Base-by-base conservation (phyloP, 2,888 invertebrate genomes). In the Myopa testacea region DNA sequence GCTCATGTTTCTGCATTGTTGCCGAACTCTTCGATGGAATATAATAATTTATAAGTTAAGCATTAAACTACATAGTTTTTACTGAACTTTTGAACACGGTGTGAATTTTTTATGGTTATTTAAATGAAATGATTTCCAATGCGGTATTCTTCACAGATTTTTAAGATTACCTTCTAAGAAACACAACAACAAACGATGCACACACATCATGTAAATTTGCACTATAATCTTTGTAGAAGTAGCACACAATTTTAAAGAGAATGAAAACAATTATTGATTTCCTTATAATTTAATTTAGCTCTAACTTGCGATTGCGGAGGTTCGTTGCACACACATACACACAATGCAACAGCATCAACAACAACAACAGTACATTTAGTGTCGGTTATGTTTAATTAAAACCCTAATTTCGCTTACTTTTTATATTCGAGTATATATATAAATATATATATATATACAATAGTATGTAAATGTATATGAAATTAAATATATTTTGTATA, bases 401-500 rank as follows among this genome's bases (percentile, higher is more conserved):
- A 45, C 19, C 19, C 34, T 62, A 4, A n/a, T 73, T 73, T 60
- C 52, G n/a, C 63, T 65, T 74, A n/a, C 52, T 65, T 74, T 74
- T 50, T 74, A 38, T 65, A 38, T 65, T 10, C 65, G 65, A 34
- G 38, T 65, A 65, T 38, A 65, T 65, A 34, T 26, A 62, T 26
- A 62, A 6, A 62, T 26, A 62, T 26, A 26, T 58, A 58, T 58
- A 58, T 60, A 52, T 26, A 70, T 14, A n/a, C 12, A 40, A 55
- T 60, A 65, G 69, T 75, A 75, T 75, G 60, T 75, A 75, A 75
- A 69, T 68, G 58, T 75, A 75, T 75, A 75, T 75, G 75, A 45
- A 69, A 52, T 16, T 75, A 75, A 58, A 69, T 75, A 69, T 75
- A 75, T 75, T 75, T 75, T 75, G 75, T 75, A 69, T 75, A 75